These are phyloP conservation scores for Lumbricus terrestris DNA, from an alignment of 2,888 invertebrate species.

Conservation along the genomic window DNA sequence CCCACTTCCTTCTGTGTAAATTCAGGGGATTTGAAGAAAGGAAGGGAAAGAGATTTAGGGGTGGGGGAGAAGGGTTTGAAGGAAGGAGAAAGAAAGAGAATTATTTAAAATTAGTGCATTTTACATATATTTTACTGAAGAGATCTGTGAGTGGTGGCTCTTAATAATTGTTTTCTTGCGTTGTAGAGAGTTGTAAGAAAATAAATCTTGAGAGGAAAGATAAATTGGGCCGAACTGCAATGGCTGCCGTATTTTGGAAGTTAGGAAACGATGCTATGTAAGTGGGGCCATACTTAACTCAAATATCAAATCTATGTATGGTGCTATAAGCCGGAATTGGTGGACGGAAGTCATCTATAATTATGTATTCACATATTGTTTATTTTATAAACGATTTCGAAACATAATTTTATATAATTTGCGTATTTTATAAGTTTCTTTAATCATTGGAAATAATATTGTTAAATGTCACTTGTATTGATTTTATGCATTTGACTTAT, in stretches of 20 bases:
- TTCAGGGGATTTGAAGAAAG: background rate
- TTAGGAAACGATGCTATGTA: conserved; percentile 22
- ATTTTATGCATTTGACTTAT: no score
- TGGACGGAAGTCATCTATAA: no score
- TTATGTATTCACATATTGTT: no score
- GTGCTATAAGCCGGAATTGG: no score
- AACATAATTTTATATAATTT: no score
- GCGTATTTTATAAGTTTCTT: no score
- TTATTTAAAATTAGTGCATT: no score
- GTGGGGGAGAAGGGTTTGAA: background rate
- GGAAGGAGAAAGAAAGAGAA: background rate
- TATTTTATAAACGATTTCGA: no score
- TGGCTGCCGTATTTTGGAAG: conserved; percentile 50
- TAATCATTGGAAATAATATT: no score
- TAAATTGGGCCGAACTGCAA: conserved; percentile 56
- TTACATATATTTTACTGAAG: background rate
- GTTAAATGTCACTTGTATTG: no score
- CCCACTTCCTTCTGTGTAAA: background rate
- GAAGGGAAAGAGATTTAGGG: background rate
- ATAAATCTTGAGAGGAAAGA: conserved; percentile 43
- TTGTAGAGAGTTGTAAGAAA: background rate
- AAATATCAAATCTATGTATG: no score
- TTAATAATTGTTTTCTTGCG: background rate
- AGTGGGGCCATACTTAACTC: no score
- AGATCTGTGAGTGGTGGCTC: background rate